Evolutionary conservation across 1,140 invertebrate genomes (phyloP).

Genomic region (Phymastichus coffea): DNA sequence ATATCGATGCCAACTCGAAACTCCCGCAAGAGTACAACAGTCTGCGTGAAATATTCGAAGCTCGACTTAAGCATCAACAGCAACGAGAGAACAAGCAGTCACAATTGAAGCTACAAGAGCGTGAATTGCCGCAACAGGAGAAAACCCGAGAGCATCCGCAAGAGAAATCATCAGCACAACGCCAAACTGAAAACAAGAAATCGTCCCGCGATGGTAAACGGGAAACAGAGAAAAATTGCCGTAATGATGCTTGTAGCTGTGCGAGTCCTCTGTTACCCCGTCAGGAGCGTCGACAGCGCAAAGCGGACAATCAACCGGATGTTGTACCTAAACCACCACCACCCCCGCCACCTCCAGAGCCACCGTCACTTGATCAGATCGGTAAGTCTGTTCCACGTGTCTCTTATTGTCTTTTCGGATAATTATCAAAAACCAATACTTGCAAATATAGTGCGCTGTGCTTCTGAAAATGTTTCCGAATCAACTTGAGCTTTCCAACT

Average conservation of each 20-base stretch:
- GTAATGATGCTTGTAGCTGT: background rate
- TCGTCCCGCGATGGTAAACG: background rate
- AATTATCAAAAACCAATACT: too few relatives aligned
- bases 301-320: constrained; percentile 61
- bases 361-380: background rate
- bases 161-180: background rate
- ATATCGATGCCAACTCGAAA: background rate
- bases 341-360: background rate
- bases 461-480: too few relatives aligned
- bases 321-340: constrained; percentile 61
- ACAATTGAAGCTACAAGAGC: background rate
- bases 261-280: constrained; percentile 55
- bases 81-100: constrained; percentile 29
- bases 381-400: too few relatives aligned
- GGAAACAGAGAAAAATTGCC: background rate
- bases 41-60: constrained; percentile 72
- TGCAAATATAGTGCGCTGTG: too few relatives aligned
- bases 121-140: constrained; percentile 6
- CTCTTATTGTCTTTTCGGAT: too few relatives aligned
- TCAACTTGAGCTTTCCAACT: too few relatives aligned
- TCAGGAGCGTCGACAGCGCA: constrained; percentile 67
- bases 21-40: constrained; percentile 60
- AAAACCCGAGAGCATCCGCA: constrained; percentile 17
- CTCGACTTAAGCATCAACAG: constrained; percentile 47
- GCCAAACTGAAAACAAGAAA: constrained; percentile 29